phyloP scores from a whole-genome alignment of 2,797 vertebrate genomes.

The Chiropotes sagulatus region DNA sequence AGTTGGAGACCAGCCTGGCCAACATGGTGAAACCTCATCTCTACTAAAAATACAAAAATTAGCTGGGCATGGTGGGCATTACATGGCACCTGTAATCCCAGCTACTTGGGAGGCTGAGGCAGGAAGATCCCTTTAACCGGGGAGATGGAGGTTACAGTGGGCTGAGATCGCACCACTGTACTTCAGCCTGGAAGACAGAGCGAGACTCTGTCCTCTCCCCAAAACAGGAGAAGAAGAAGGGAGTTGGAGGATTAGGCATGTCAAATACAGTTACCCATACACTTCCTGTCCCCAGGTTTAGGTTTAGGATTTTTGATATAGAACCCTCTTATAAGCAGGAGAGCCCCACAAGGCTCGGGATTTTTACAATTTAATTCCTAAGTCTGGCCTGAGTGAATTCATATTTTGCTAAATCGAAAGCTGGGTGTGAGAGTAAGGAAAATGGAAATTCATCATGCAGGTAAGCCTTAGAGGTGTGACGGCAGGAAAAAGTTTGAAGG shows the following conservation, averaged over 20 bases:
- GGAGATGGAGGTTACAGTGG: no score
- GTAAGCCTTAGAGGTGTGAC: not conserved
- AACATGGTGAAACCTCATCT: not conserved
- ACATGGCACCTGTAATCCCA: not conserved
- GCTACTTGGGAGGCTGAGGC: not conserved
- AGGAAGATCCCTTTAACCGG: no score
- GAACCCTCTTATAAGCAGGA: not conserved
- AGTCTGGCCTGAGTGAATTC: not conserved
- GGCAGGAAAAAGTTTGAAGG: not conserved
- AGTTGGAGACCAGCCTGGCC: not conserved
- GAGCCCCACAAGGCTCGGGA: not conserved
- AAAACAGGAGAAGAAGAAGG: not conserved
- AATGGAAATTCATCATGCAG: not conserved
- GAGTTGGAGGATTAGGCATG: not conserved
- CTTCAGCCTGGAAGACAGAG: no score
- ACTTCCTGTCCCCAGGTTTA: not conserved
- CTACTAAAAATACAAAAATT: not conserved
- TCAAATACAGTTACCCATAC: not conserved
- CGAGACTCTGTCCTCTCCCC: no score
- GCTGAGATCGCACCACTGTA: no score
- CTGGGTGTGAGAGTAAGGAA: not conserved
- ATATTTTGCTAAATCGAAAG: not conserved
- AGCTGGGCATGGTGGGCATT: not conserved
- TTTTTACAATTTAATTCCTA: not conserved
- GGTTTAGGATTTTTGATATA: not conserved